Evolutionary conservation across 64 coral and sea anemone genomes (phyloP).

Genomic region (Stylophora pistillata): DNA sequence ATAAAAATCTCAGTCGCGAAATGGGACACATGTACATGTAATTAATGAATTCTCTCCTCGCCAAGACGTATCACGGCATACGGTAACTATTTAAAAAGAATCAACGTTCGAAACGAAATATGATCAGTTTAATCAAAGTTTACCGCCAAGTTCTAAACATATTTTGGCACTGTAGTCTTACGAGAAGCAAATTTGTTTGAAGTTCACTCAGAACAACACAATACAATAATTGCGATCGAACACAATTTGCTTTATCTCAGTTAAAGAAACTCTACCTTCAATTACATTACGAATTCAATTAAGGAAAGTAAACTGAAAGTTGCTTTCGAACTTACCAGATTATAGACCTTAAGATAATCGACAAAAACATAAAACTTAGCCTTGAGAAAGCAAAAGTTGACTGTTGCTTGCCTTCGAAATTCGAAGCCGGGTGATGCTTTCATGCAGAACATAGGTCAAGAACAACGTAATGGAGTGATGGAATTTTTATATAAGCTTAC

Average conservation of each 20-base stretch:
- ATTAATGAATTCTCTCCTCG: background rate
- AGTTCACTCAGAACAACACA: conserved; percentile 22
- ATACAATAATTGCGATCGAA: conserved; percentile 18
- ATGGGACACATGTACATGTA: background rate
- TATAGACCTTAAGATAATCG: background rate
- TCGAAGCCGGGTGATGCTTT: background rate
- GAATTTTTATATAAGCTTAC: conserved; percentile 10
- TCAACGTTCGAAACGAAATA: background rate
- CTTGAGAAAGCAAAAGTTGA: background rate
- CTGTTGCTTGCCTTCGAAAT: background rate
- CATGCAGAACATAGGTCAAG: background rate
- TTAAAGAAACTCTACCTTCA: background rate
- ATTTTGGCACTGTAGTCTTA: background rate
- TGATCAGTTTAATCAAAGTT: background rate
- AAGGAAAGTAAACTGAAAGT: background rate
- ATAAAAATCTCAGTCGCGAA: background rate
- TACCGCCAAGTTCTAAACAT: background rate
- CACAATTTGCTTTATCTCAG: background rate
- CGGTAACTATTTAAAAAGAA: background rate
- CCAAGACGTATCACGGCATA: background rate
- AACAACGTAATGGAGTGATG: background rate
- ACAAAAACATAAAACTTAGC: background rate
- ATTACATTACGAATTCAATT: conserved; percentile 20
- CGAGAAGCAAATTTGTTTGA: background rate
- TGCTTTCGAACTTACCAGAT: background rate